Evolutionary conservation across 2,888 invertebrate species (phyloP), one percentile per base, ranked within the genome.

Genomic region (Tipula helvola): DNA sequence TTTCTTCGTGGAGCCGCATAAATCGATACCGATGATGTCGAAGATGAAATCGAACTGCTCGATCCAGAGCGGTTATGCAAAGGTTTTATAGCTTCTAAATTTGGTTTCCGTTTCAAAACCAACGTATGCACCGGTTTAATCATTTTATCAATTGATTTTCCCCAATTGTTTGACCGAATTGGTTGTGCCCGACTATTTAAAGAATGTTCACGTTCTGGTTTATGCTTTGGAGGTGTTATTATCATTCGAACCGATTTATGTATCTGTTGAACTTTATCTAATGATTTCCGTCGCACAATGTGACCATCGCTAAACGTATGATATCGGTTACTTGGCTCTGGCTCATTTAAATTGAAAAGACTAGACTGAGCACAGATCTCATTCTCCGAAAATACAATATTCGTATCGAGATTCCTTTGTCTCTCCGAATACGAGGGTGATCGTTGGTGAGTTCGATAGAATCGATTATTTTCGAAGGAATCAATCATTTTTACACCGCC

Each of bases 301-400:
- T 12, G 84, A n/a, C 84, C 39, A n/a, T 84, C 84, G 39, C 36
- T 84, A 28, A 28, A 71, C 2, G 71, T 71, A 10, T 28, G 71
- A 16, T 42, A 42, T 42, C 41, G 18, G 10, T 42, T 36, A 83
- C 71, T 71, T 2, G 71, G 71, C 71, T 4, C 13, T 12, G 28
- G 10, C 88, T 92, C 91, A 87, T 91, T 88, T 13, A 92, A 86
- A 89, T 92, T 91, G 36, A 91, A 91, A 10, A 90, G 90, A 88
- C 92, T 92, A 0, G 92, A 91, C 88, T 91, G 91, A 0, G 92
- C 92, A 8, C 91, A 88, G 86, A 91, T 92, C 88, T 92, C 92
- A 86, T 89, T 89, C n/a, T 91, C 91, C 86, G 90, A 90, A 85
- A 92, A 92, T 0, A 89, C 85, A 10, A 85, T n/a, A 18, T 85